Evolutionary conservation across 2,888 invertebrate genomes (phyloP).

Genomic region (Ennomos erosarius): DNA sequence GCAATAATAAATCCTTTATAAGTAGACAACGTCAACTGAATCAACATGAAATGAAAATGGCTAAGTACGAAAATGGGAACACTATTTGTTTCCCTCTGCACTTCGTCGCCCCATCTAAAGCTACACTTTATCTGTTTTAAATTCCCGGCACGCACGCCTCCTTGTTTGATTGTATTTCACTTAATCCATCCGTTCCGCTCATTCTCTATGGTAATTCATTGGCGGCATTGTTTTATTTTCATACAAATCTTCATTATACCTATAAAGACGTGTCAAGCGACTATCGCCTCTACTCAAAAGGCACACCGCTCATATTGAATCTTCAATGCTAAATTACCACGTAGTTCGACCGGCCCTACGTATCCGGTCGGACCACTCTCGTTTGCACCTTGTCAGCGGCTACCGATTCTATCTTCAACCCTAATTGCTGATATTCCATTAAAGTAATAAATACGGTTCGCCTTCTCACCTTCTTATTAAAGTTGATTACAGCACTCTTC

Average conservation of each 20-base stretch:
- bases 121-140: constrained; percentile 59
- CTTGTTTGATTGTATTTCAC: constrained; percentile 80
- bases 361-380: constrained; percentile 79
- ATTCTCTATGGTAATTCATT: constrained; percentile 81
- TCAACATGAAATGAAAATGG: constrained; percentile 48
- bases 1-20: constrained; percentile 34
- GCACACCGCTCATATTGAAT: constrained; percentile 48
- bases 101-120: constrained; percentile 53
- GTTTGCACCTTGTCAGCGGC: constrained; percentile 84
- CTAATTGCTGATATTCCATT: constrained; percentile 85
- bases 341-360: constrained; percentile 56
- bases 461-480: constrained; percentile 80
- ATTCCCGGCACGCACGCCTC: constrained; percentile 67
- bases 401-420: constrained; percentile 77
- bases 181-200: constrained; percentile 80
- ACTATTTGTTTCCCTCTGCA: constrained; percentile 56
- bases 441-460: constrained; percentile 80
- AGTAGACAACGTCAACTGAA: constrained; percentile 42
- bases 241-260: constrained; percentile 53
- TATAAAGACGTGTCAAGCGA: constrained; percentile 43
- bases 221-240: constrained; percentile 78
- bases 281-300: constrained; percentile 47
- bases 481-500: constrained; percentile 76
- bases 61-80: constrained; percentile 50
- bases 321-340: constrained; percentile 45